These are phyloP conservation scores for Campylorhamphus procurvoides DNA, from an alignment of 2,113 vertebrate genomes.

Conservation along the genomic window DNA sequence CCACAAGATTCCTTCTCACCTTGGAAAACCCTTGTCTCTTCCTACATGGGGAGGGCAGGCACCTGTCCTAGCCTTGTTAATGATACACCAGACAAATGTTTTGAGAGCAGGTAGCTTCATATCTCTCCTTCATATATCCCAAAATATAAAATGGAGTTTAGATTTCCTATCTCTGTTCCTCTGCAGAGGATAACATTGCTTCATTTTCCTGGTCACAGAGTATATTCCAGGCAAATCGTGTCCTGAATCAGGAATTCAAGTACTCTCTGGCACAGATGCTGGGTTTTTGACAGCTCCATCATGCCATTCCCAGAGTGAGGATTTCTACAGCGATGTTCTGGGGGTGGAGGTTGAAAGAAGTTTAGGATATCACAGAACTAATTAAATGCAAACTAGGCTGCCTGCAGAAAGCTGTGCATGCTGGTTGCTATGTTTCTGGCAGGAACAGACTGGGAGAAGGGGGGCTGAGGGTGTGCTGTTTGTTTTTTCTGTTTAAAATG, in stretches of 20 bases:
- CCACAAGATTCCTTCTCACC: not conserved
- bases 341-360: constrained; percentile 56
- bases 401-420: constrained; percentile 58
- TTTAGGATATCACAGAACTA: constrained; percentile 70
- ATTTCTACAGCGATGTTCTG: constrained; percentile 48
- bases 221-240: not conserved
- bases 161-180: not conserved
- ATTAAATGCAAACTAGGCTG: constrained; percentile 72
- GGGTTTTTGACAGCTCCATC: constrained; percentile 52
- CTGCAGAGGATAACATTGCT: not conserved
- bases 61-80: not conserved
- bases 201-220: not conserved
- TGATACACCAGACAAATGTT: not conserved
- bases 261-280: constrained; percentile 25
- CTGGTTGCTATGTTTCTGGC: constrained; percentile 65
- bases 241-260: constrained; percentile 5
- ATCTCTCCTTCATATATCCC: not conserved
- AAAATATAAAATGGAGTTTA: not conserved
- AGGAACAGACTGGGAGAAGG: constrained; percentile 44
- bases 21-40: not conserved
- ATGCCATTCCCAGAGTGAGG: constrained; percentile 47
- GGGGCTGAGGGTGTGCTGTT: constrained; percentile 31
- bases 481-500: constrained; percentile 57
- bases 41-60: not conserved
- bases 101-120: not conserved